Conservation (phyloP, 2,797 vertebrate species). For the Gymnothorax javanicus region DNA sequence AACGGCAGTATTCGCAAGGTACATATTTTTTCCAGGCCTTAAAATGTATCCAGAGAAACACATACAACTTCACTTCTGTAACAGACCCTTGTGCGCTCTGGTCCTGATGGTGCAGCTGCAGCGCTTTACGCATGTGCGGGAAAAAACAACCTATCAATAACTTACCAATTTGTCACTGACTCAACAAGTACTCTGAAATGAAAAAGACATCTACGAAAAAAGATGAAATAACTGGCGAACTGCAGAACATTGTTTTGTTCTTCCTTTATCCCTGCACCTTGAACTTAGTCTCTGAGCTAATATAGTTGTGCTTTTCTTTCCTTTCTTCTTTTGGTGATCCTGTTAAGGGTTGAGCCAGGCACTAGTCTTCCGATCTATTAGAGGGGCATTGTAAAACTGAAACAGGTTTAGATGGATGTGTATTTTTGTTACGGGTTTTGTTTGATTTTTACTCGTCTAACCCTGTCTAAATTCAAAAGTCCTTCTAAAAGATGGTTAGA, state of each 20-base stretch:
- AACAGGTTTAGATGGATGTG: too few relatives aligned
- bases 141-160: background rate
- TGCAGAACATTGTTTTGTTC: background rate
- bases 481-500: too few relatives aligned
- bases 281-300: too few relatives aligned
- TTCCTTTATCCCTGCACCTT: background rate
- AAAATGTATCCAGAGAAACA: background rate
- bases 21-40: background rate
- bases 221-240: background rate
- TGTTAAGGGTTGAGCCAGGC: too few relatives aligned
- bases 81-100: slow-evolving; percentile 40
- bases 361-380: too few relatives aligned
- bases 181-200: background rate
- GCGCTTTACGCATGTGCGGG: slow-evolving; percentile 68
- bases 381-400: too few relatives aligned
- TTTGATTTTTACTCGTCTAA: too few relatives aligned
- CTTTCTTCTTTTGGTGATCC: too few relatives aligned
- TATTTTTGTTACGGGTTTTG: too few relatives aligned
- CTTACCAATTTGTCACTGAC: background rate
- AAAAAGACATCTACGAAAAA: background rate
- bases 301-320: too few relatives aligned
- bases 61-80: slow-evolving; percentile 12
- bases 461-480: too few relatives aligned
- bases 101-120: slow-evolving; percentile 73
- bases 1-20: background rate